Conservation (phyloP, 1,140 invertebrate genomes). For the Aphis gossypii region DNA sequence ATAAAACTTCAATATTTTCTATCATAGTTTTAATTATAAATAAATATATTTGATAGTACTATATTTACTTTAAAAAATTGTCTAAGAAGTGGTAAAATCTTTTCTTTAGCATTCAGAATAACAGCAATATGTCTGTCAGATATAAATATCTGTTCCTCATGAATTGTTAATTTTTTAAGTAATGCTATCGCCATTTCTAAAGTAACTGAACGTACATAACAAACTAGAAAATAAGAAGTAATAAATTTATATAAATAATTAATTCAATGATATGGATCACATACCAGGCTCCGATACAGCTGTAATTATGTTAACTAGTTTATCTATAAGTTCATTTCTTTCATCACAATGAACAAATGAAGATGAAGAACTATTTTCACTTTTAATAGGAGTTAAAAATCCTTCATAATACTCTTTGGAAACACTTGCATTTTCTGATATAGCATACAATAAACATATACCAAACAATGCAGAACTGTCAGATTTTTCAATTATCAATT, state of each 20-base stretch:
- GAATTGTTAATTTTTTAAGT: constrained; percentile 71
- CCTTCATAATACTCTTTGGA: constrained; percentile 31
- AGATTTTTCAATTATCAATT: constrained; percentile 46
- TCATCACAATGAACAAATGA: constrained; percentile 30
- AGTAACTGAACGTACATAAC: constrained; percentile 88
- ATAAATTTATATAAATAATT: constrained; percentile 45
- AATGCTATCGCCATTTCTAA: constrained; percentile 86
- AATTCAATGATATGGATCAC: constrained; percentile 60
- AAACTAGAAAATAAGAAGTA: constrained; percentile 66
- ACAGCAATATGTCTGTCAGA: constrained; percentile 73
- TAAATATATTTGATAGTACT: background rate
- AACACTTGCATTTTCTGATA: constrained; percentile 91
- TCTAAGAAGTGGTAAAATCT: constrained; percentile 83
- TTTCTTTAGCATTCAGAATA: constrained; percentile 82
- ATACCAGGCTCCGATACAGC: constrained; percentile 82
- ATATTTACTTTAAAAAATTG: constrained; percentile 87
- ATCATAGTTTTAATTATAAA: background rate
- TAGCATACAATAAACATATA: constrained; percentile 89
- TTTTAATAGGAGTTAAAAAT: constrained; percentile 39
- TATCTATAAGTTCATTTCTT: constrained; percentile 79
- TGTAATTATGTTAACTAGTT: constrained; percentile 79
- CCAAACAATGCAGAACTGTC: constrained; percentile 77
- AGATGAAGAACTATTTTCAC: background rate
- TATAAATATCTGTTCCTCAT: constrained; percentile 67
- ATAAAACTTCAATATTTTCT: background rate